Conservation (phyloP, 2,113 vertebrate species). For the Salvelinus namaycush region DNA sequence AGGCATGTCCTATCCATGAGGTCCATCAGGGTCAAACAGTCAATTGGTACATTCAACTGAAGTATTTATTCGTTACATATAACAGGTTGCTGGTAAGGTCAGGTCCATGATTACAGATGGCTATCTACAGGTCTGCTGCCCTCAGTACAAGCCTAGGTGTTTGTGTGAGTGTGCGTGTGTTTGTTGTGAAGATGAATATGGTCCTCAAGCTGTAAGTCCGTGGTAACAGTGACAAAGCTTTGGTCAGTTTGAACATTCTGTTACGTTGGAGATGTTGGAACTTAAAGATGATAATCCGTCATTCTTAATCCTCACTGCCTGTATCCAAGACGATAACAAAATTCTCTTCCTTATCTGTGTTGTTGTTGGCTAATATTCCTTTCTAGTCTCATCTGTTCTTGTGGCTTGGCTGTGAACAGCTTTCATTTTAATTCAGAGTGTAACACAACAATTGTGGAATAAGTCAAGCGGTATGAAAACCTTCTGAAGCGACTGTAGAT, state of each 20-base stretch:
- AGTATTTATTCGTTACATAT: slow-evolving; percentile 16
- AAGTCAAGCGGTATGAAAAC: no score
- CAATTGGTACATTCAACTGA: background rate
- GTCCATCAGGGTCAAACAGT: slow-evolving; percentile 4
- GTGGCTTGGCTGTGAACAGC: slow-evolving; percentile 19
- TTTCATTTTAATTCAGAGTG: background rate
- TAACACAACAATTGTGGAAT: no score
- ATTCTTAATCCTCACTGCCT: background rate
- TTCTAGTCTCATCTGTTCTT: slow-evolving; percentile 1
- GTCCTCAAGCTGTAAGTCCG: no score
- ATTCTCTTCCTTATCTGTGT: background rate
- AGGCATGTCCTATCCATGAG: background rate
- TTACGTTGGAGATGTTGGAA: background rate
- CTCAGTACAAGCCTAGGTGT: background rate
- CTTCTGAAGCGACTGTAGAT: slow-evolving; percentile 14
- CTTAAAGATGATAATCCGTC: background rate
- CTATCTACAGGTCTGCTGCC: background rate
- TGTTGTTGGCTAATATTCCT: no score
- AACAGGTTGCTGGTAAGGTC: slow-evolving; percentile 10
- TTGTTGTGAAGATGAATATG: no score
- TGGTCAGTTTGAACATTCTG: background rate
- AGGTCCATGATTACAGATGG: slow-evolving; percentile 2
- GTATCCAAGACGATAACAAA: background rate
- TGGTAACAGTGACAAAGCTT: background rate
- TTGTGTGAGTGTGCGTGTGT: background rate